phyloP scores from a whole-genome alignment of 2,888 invertebrate species.

The Clusia tigrina region DNA sequence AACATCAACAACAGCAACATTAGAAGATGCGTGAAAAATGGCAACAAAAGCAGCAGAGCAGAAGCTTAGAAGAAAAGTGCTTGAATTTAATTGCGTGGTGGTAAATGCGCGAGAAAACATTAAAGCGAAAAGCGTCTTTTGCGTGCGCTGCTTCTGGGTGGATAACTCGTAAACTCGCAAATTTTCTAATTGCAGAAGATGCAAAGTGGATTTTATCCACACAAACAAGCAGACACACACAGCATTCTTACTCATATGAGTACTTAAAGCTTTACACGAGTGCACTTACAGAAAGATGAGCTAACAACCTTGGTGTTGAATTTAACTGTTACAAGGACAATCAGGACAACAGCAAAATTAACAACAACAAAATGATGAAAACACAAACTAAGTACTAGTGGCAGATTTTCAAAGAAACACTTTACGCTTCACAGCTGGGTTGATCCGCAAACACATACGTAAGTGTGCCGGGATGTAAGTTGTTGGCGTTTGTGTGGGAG shows the following conservation, averaged over 20 bases:
- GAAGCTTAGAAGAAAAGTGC: neutral
- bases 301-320: neutral
- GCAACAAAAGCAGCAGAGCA: neutral
- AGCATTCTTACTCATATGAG: neutral
- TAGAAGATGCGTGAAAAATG: too few relatives aligned
- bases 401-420: neutral
- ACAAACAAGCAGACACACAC: neutral
- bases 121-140: neutral
- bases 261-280: neutral
- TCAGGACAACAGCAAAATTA: neutral
- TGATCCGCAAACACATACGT: neutral
- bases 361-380: neutral
- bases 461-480: neutral
- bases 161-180: slow-evolving; percentile 5
- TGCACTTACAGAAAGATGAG: too few relatives aligned
- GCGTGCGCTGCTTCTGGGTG: neutral
- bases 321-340: neutral
- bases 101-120: neutral
- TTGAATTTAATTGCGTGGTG: neutral
- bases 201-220: neutral
- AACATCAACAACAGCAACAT: neutral
- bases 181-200: neutral
- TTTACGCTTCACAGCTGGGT: neutral
- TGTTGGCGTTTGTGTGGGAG: neutral
- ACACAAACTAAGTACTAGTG: neutral